A percentile compares a stretch with the other conserved stretches of the same genome.
These are phyloP conservation scores for Fragum sueziense DNA, from an alignment of 2,888 invertebrate species.

Conservation along the genomic window DNA sequence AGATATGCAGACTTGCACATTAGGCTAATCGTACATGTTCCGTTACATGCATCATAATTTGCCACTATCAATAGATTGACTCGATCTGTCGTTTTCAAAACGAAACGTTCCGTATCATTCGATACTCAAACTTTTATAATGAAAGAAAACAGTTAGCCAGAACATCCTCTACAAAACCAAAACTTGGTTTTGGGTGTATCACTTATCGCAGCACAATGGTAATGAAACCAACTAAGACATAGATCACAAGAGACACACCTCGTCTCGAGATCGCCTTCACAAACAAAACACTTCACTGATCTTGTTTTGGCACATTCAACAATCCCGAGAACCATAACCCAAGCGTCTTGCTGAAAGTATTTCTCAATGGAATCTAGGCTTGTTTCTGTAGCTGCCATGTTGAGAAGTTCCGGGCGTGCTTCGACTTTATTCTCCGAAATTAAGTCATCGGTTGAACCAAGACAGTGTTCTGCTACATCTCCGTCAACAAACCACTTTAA, in stretches of 20 bases:
- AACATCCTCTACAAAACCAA: constrained; percentile 1
- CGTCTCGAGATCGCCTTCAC: constrained; percentile 9
- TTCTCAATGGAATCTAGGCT: not conserved
- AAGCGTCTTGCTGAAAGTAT: constrained; percentile 16
- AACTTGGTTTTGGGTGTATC: not conserved
- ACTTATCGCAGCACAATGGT: constrained; percentile 11
- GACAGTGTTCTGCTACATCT: not conserved
- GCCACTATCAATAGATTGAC: too few species aligned
- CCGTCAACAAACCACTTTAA: constrained; percentile 13
- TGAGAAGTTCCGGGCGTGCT: not conserved
- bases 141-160: not conserved
- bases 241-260: constrained; percentile 14
- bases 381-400: constrained; percentile 12
- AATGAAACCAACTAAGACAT: constrained; percentile 19
- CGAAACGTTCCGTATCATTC: too few species aligned
- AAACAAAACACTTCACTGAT: not conserved
- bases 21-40: too few species aligned
- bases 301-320: not conserved
- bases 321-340: not conserved
- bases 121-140: too few species aligned
- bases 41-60: too few species aligned
- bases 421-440: constrained; percentile 7
- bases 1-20: too few species aligned
- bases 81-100: too few species aligned
- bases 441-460: not conserved